Evolutionary conservation across 2,797 vertebrate species (phyloP), one percentile per base, ranked within the genome.

Genomic region (Sebastes itinus): DNA sequence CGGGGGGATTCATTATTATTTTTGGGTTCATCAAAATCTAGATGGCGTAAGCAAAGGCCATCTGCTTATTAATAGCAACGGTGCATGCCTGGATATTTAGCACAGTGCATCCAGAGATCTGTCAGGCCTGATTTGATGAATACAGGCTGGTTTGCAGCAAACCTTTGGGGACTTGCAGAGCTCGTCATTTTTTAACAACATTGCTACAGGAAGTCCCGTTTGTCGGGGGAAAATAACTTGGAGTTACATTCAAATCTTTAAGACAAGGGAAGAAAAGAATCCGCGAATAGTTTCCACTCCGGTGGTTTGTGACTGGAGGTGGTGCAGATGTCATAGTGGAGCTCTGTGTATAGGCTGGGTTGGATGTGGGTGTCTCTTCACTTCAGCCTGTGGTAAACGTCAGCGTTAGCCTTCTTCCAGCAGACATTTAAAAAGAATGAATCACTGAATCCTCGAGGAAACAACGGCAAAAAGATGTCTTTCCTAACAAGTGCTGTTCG

Each of bases 241-340:
- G 12, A 59, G 66, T 82, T 59, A 6, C 49, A 64, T 75, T 65
- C 1, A 61, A 76, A 71, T 81, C 46, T 63, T 25, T 54, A n/a
- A 71, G 69, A 77, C 25, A 55, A 81, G 77, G 30, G 54, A 71
- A 65, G 78, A 62, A 22, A 60, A 76, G 10, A 30, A 66, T 66
- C 12, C 59, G 64, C 1, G 20, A 55, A 49, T 23, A 2, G 73
- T 83, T 88, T 91, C 65, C 81, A 25, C 55, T 83, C 70, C 49
- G 18, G 52, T n/a, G 82, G 72, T 81, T 83, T 83, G 70, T 82
- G 72, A 42, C 86, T 66, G 74, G 75, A 90, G 86, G 86, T 69
- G 59, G 56, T 72, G 75, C 65, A 62, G 73, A 82, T 82, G 84
- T 87, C 77, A 69, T 67, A 74, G 65, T 54, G 71, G 61, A 63